Conservation (phyloP, 2,113 vertebrate genomes). For the Aspidoscelis tigris region DNA sequence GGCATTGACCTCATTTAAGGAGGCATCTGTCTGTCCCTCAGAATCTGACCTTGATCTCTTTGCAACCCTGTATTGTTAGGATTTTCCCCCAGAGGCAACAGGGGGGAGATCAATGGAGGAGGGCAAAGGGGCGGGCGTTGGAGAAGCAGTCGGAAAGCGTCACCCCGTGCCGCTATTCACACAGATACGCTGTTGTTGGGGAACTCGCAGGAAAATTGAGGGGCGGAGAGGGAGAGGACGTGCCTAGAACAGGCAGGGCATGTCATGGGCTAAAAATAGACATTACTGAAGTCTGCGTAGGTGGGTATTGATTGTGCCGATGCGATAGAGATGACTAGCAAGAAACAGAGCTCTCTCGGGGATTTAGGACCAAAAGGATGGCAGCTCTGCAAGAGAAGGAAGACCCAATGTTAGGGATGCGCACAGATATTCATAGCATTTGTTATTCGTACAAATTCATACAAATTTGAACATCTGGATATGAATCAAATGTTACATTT, state of each 20-base stretch:
- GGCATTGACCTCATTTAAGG: conserved; percentile 45
- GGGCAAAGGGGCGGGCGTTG: conserved; percentile 25
- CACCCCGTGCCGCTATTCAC: rapidly evolving
- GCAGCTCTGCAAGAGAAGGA: too few relatives aligned
- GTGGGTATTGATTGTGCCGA: rapidly evolving
- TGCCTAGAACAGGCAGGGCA: not conserved
- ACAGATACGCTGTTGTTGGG: not conserved
- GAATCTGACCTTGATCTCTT: conserved; percentile 48
- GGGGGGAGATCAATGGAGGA: conserved; percentile 55
- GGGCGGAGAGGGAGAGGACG: not conserved
- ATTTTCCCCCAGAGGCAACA: conserved; percentile 14
- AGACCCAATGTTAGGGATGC: too few relatives aligned
- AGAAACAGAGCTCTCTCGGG: not conserved
- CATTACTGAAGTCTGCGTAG: not conserved
- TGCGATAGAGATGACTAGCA: not conserved
- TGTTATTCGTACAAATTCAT: too few relatives aligned
- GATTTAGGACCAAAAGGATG: not conserved
- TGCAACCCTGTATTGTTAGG: not conserved
- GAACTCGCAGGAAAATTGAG: not conserved
- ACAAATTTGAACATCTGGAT: too few relatives aligned
- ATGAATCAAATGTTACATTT: too few relatives aligned
- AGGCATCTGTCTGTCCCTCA: conserved; percentile 35
- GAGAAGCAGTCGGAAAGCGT: not conserved
- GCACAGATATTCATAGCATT: too few relatives aligned
- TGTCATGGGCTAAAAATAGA: not conserved